Base-by-base conservation (phyloP, 2,797 vertebrate genomes). In the Lemur catta region DNA sequence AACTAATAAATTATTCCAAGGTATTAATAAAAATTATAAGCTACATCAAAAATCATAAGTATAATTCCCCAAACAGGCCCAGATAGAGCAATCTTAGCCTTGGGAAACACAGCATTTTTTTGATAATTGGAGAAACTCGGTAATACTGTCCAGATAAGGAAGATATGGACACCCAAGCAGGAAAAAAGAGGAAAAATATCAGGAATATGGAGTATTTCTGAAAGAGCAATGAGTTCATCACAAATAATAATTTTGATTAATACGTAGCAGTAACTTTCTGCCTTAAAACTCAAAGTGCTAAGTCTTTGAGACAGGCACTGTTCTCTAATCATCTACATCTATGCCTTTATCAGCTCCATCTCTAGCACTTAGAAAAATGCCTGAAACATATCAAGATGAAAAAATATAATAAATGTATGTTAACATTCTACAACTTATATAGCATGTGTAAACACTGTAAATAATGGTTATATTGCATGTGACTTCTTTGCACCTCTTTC, bases 1-100 rank as follows among this genome's bases (percentile, higher is more conserved):
- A 94, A 92, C 13, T 33, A 33, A 86, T 67, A 95, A 93, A 78
- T 93, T 74, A 95, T 67, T 93, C 91, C 24, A 96, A 95, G 7
- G 8, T 89, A 91, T 71, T 92, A n/a, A 63, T 95, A 59, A 93
- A 94, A 87, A 85, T 67, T 84, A 88, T 38, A 94, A 84, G 30
- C 33, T 91, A 80, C 88, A 35, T 67, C 11, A 87, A 92, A 18
- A 94, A 79, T 67, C 38, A 12, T 35, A 55, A 57, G 55, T 26
- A 57, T 10, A 84, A 96, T 63, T 71, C 30, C 41, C 52, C 35
- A 91, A 93, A 59, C 14, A 95, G 65, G 75, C 65, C 85, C 18
- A 80, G 22, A 38, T 0, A 80, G 30, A 87, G 55, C 35, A 57
- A 93, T 20, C 63, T 18, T 14, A 94, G 10, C 3, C 55, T 74